Evolutionary conservation across 2,113 vertebrate species (phyloP).

Genomic region (Podocnemis expansa): DNA sequence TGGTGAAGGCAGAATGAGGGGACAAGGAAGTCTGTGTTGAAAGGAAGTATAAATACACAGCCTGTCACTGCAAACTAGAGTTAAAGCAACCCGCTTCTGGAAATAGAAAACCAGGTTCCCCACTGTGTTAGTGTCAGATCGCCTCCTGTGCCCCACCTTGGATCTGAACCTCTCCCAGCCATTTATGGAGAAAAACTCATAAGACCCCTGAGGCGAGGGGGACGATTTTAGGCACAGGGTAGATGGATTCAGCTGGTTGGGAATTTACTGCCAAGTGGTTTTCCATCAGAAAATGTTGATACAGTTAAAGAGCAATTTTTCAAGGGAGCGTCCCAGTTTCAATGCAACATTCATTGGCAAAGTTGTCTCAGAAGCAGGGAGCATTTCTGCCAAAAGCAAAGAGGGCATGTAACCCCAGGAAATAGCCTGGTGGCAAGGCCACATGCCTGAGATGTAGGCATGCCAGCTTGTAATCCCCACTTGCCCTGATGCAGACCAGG

Average conservation of each 20-base stretch:
- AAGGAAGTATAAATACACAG: constrained; percentile 14
- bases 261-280: not conserved
- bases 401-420: not conserved
- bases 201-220: not conserved
- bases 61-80: not conserved
- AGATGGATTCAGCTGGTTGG: not conserved
- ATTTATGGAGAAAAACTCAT: not conserved
- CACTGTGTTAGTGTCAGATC: not conserved
- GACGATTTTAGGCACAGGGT: not conserved
- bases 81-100: not conserved
- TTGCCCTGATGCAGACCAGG: not conserved
- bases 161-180: not conserved
- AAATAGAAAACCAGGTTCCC: constrained; percentile 12
- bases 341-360: not conserved
- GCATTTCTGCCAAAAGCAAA: not conserved
- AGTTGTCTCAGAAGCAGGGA: not conserved
- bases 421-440: not conserved
- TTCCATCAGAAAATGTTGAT: not conserved
- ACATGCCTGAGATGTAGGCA: rapidly evolving
- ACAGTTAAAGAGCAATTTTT: not conserved
- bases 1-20: not conserved
- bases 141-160: not conserved
- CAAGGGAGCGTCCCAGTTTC: not conserved
- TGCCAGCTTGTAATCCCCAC: not conserved
- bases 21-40: constrained; percentile 18